Conservation (phyloP, 2,113 vertebrate genomes). For the Pavo muticus region DNA sequence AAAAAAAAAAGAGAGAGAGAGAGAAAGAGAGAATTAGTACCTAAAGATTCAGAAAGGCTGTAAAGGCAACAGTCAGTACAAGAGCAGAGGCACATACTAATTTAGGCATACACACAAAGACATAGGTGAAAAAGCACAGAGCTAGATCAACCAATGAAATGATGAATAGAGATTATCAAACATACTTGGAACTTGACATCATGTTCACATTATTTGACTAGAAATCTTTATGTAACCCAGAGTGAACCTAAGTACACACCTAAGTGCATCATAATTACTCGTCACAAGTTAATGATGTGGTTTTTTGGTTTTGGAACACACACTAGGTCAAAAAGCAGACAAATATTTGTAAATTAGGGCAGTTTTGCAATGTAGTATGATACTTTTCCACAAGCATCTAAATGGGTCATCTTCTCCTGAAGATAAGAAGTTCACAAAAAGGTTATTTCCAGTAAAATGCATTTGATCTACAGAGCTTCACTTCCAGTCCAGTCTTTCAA, state of each 20-base stretch:
- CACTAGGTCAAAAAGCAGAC: neutral
- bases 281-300: neutral
- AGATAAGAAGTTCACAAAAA: neutral
- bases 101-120: neutral
- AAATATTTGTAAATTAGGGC: neutral
- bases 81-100: neutral
- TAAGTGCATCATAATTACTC: fast-evolving
- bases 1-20: neutral
- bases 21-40: neutral
- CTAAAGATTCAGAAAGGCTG: neutral
- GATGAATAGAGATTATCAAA: neutral
- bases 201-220: neutral
- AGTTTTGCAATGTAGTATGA: neutral
- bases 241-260: neutral
- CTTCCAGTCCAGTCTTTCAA: neutral
- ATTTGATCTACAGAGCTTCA: neutral
- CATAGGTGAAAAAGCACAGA: neutral
- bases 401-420: neutral
- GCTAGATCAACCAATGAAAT: neutral
- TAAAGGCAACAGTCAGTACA: neutral
- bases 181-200: neutral
- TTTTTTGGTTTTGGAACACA: neutral
- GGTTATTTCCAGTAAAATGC: neutral
- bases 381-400: neutral
- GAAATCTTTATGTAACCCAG: neutral